A percentile compares a stretch with the other conserved stretches of the same genome.
Evolutionary conservation across 2,888 invertebrate genomes (phyloP).

Genomic region (Anoncus sp.): DNA sequence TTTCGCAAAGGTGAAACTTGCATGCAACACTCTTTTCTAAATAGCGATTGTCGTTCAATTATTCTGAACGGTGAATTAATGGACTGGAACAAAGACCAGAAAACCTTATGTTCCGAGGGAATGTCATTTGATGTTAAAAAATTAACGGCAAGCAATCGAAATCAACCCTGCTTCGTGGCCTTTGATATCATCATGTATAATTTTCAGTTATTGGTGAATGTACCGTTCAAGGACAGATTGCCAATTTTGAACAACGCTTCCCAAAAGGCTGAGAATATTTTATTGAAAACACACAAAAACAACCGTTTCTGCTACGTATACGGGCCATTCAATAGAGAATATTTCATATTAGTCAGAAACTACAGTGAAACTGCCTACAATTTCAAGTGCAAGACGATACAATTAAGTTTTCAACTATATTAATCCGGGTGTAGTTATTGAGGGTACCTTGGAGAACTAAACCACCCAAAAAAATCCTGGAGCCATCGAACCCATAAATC

Average conservation of each 20-base stretch:
- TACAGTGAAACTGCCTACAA: too few species aligned
- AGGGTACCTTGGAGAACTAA: too few species aligned
- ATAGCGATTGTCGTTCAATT: slow-evolving; percentile 87
- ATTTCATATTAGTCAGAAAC: neutral
- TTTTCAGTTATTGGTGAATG: slow-evolving; percentile 88
- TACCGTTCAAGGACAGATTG: slow-evolving; percentile 88
- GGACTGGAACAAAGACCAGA: slow-evolving; percentile 90
- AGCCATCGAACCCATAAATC: too few species aligned
- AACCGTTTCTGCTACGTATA: slow-evolving; percentile 73
- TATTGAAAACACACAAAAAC: slow-evolving; percentile 86
- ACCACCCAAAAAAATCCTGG: too few species aligned
- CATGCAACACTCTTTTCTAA: slow-evolving; percentile 87
- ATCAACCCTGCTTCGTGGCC: slow-evolving; percentile 93
- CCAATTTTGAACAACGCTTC: slow-evolving; percentile 87
- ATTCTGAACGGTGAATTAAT: slow-evolving; percentile 99
- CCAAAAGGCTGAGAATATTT: slow-evolving; percentile 87
- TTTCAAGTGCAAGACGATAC: too few species aligned
- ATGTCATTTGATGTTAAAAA: slow-evolving; percentile 95
- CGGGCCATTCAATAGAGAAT: neutral
- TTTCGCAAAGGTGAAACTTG: too few species aligned
- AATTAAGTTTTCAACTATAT: too few species aligned
- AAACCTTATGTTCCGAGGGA: slow-evolving; percentile 89
- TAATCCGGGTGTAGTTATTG: too few species aligned
- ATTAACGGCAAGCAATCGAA: slow-evolving; percentile 86
- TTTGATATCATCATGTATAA: slow-evolving; percentile 95